Base-by-base conservation (phyloP, 2,113 vertebrate species). In the Sinocyclocheilus maitianheensis region DNA sequence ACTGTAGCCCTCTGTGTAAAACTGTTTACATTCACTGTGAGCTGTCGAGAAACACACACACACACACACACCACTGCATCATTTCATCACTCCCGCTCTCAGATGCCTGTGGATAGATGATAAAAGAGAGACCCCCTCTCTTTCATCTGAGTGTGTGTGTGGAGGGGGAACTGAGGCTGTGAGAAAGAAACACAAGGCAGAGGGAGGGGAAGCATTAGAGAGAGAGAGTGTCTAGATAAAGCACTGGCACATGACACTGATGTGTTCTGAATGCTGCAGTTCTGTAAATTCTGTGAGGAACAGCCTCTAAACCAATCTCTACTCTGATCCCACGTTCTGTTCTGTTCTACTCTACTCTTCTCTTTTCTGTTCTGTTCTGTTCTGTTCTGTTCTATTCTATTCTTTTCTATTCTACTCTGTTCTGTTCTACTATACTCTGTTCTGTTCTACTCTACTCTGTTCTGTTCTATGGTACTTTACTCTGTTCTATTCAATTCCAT, bases 61-160 rank as follows among this genome's bases (percentile, higher is more conserved):
- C 81, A 80, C 81, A 85, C 80, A 79, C 75, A 48, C 67, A n/a
- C 24, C 75, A n/a, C 55, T 84, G 75, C 75, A 83, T 85, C 85
- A 85, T 88, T 85, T 86, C 83, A 88, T 88, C 89, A 88, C 82
- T 82, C 78, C 65, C 58, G 40, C 72, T 86, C 85, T 88, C 82
- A 88, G 89, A 88, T 88, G 87, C 82, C 89, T 88, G 84, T 84
- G 85, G 86, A 88, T 88, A 85, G 89, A 90, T 90, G 89, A 88
- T 88, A 90, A 89, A 89, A 89, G 84, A 85, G 84, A 87, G 84
- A 85, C 51, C 55, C 83, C 83, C 60, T 55, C 83, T 85, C 87
- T 90, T 90, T 90, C 85, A 88, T 90, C 86, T 89, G 48, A 43
- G 34, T 89, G 84, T 88, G 43, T 81, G 76, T 86, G 71, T 65